Base-by-base conservation (phyloP, 2,888 invertebrate species). In the Aethes cnicana region DNA sequence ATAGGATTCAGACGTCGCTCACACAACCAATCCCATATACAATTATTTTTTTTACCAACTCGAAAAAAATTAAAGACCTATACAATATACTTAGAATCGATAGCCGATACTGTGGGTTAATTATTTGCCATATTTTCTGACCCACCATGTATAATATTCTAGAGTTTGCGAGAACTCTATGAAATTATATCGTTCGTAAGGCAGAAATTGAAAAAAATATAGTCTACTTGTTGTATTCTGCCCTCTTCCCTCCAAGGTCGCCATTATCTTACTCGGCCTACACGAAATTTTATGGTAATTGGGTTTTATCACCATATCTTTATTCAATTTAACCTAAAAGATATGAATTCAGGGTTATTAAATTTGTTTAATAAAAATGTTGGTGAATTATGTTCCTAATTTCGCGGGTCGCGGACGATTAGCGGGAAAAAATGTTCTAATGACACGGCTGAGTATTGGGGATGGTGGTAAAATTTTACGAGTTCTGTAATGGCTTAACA, bases 231-330 rank as follows among this genome's bases (percentile, higher is more conserved):
- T 25, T 37, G 0, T 20, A 8, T 5, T 25, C 23, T 46, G 17
- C 11, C n/a, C 11, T 17, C 44, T n/a, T 20, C 21, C 20, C 36
- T 32, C 26, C 18, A 23, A 42, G 30, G 44, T 54, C 54, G 55
- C 63, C 61, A 63, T 65, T 62, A 67, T 69, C 61, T 60, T 54
- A 60, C 53, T 46, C 46, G 47, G 55, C 59, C 59, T 79, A 74
- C 72, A 77, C 71, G 73, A 74, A 69, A 77, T 84, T 84, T 85
- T 84, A 84, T 83, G 83, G 74, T 84, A 84, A 86, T 86, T 79
- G 78, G 77, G 69, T 68, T 84, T 84, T 82, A 82, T 81, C 79
- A 69, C 72, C 71, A 74, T 72, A 73, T 71, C 72, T 79, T 83
- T 83, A 85, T 85, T 84, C 79, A 83, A 81, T 81, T 81, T 74